These are phyloP conservation scores for Drosophila villosipedis DNA, from an alignment of 2,888 invertebrate genomes.

Conservation along the genomic window DNA sequence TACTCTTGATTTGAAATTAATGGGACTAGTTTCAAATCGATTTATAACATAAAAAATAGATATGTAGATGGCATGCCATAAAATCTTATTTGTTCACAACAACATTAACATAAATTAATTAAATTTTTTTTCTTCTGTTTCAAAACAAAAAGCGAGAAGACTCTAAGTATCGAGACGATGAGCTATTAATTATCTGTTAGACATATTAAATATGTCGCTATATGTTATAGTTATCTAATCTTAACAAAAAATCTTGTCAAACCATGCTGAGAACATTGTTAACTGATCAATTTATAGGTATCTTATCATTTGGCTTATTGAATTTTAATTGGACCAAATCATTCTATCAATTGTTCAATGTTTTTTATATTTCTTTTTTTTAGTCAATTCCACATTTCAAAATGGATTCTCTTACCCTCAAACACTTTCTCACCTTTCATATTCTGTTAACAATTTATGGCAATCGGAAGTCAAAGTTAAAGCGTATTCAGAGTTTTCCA, in stretches of 20 bases:
- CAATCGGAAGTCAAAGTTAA: background rate
- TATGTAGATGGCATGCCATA: background rate
- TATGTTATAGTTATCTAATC: background rate
- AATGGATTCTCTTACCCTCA: background rate
- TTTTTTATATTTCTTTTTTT: background rate
- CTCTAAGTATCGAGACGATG: background rate
- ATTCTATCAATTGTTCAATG: background rate
- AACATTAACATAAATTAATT: constrained; percentile 15
- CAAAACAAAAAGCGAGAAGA: background rate
- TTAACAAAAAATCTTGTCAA: background rate
- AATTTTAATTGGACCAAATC: background rate
- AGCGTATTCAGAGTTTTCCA: background rate
- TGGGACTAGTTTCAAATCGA: background rate
- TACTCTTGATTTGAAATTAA: background rate
- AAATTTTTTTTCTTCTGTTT: background rate
- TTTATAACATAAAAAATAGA: background rate
- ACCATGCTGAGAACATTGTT: background rate
- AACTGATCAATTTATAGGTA: background rate
- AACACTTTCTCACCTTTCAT: background rate
- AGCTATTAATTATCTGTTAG: background rate
- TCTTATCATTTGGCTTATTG: background rate
- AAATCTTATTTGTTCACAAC: background rate
- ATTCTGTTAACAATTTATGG: background rate
- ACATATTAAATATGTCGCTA: constrained; percentile 1
- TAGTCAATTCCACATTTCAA: background rate